These are phyloP conservation scores for Drosophila melanogaster DNA, from an alignment of 1,140 invertebrate genomes.

Conservation along the genomic window Release_6_plus_ISO1_MT NC_004354.4:18643501-18644000, in stretches of 20 bases:
- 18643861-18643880: neutral
- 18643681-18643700: constrained; percentile 9
- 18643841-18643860: neutral
- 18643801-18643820: constrained; percentile 53
- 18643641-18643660: constrained; percentile 53
- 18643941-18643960: constrained; percentile 13
- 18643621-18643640: constrained; percentile 29
- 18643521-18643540: neutral
- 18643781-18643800: constrained; percentile 52
- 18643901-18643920: neutral
- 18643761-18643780: constrained; percentile 55
- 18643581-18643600: constrained; percentile 10
- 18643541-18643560: too few relatives aligned
- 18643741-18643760: constrained; percentile 22
- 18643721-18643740: neutral
- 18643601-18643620: neutral
- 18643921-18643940: neutral
- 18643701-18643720: constrained; percentile 10
- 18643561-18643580: constrained; percentile 1
- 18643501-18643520: constrained; percentile 5
- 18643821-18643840: neutral
- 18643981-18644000: neutral
- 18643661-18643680: constrained; percentile 46
- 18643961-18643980: neutral
- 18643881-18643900: constrained; percentile 1